phyloP scores from a whole-genome alignment of 2,888 invertebrate genomes.

The Lasioglossum lativentre region DNA sequence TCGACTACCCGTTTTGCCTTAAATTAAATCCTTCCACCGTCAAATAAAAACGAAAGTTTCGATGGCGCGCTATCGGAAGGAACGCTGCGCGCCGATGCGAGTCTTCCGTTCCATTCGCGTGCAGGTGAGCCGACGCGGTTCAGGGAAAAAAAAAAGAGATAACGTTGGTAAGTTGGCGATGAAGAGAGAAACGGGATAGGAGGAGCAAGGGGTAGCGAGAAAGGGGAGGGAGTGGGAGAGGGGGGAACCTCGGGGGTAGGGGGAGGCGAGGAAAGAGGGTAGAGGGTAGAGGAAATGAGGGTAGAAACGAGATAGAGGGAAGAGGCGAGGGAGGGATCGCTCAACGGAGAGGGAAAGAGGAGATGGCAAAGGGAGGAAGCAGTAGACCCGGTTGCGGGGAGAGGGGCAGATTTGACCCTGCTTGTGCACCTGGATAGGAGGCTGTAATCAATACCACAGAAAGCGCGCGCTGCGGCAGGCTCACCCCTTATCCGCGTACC shows the following conservation, averaged over 20 bases:
- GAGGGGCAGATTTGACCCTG: slow-evolving; percentile 81
- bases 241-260: not conserved
- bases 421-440: slow-evolving; percentile 83
- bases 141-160: slow-evolving; percentile 19
- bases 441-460: slow-evolving; percentile 83
- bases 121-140: slow-evolving; percentile 59
- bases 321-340: slow-evolving; percentile 31
- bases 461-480: slow-evolving; percentile 78
- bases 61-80: not conserved
- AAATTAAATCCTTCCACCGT: not conserved
- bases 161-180: slow-evolving; percentile 2
- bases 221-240: no score
- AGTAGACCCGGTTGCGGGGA: slow-evolving; percentile 60
- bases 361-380: slow-evolving; percentile 53
- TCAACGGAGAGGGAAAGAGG: slow-evolving; percentile 50
- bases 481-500: slow-evolving; percentile 72
- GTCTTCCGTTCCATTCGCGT: slow-evolving; percentile 43
- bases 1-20: not conserved
- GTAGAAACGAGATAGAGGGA: slow-evolving; percentile 57
- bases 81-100: slow-evolving; percentile 20
- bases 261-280: not conserved
- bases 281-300: slow-evolving; percentile 1
- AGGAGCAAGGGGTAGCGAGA: no score
- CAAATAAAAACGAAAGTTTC: not conserved
- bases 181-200: not conserved